phyloP scores from a whole-genome alignment of 2,797 vertebrate species.

The Sebastes goodei region DNA sequence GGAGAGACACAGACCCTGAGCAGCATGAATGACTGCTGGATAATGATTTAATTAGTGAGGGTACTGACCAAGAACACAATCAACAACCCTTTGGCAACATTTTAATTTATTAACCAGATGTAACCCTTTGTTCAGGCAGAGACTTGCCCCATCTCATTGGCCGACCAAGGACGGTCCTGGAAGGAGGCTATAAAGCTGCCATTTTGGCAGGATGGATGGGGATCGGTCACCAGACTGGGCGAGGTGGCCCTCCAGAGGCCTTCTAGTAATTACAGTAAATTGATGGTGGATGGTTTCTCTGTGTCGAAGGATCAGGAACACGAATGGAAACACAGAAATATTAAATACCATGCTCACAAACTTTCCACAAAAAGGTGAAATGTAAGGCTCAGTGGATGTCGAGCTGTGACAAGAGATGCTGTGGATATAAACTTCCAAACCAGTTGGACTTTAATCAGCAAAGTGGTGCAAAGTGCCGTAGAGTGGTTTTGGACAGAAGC shows the following conservation, averaged over 20 bases:
- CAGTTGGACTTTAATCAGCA: neutral
- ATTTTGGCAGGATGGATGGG: constrained; percentile 67
- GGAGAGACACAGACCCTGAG: constrained; percentile 4
- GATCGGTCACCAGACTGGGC: constrained; percentile 12
- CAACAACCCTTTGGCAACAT: constrained; percentile 55
- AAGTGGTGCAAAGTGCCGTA: neutral
- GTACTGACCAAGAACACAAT: constrained; percentile 25
- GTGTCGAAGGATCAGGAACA: constrained; percentile 11
- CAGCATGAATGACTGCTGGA: constrained; percentile 29
- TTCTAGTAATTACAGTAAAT: constrained; percentile 61
- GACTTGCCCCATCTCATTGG: constrained; percentile 26
- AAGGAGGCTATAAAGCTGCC: constrained; percentile 71
- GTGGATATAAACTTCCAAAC: neutral
- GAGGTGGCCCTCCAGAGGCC: constrained; percentile 43
- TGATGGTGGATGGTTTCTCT: constrained; percentile 47
- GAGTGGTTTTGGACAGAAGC: constrained; percentile 12
- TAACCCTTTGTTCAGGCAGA: constrained; percentile 26
- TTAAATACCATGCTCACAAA: neutral
- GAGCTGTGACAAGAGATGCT: neutral
- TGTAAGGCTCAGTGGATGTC: neutral
- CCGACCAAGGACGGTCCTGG: constrained; percentile 17
- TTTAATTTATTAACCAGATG: constrained; percentile 49
- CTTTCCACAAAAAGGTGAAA: neutral
- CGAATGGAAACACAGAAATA: neutral
- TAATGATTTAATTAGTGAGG: constrained; percentile 45